Percentiles rank a stretch among this genome's conserved stretches.
phyloP scores from a whole-genome alignment of 2,888 invertebrate species.

The Stenurella melanura region DNA sequence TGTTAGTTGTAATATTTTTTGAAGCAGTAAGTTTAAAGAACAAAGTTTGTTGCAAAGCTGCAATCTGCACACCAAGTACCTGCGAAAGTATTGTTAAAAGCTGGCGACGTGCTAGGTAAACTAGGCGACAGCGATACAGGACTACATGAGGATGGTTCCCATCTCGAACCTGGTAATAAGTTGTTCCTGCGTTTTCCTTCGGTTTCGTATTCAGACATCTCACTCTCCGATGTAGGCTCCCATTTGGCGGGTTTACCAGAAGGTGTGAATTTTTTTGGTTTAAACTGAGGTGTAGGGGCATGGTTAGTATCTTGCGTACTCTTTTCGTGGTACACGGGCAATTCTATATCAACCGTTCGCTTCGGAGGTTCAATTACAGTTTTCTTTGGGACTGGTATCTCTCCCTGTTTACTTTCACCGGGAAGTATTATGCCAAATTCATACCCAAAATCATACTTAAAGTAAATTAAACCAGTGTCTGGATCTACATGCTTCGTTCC shows the following conservation, averaged over 20 bases:
- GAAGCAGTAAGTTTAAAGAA: not conserved
- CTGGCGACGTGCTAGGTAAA: slow-evolving; percentile 77
- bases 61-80: slow-evolving; percentile 63
- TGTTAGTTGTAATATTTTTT: not conserved
- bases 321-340: slow-evolving; percentile 82
- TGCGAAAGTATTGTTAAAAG: slow-evolving; percentile 70
- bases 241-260: slow-evolving; percentile 75
- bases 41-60: slow-evolving; percentile 17
- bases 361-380: slow-evolving; percentile 75
- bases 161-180: slow-evolving; percentile 66
- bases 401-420: slow-evolving; percentile 77
- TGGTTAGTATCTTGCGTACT: slow-evolving; percentile 60
- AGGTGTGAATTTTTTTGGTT: slow-evolving; percentile 71
- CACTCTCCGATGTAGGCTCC: slow-evolving; percentile 80
- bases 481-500: slow-evolving; percentile 86
- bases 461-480: slow-evolving; percentile 85
- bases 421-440: slow-evolving; percentile 85
- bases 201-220: slow-evolving; percentile 78
- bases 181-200: slow-evolving; percentile 70
- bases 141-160: slow-evolving; percentile 75
- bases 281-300: slow-evolving; percentile 67
- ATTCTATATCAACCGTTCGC: slow-evolving; percentile 77
- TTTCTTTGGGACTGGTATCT: slow-evolving; percentile 72
- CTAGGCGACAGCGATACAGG: slow-evolving; percentile 78
- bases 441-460: slow-evolving; percentile 88